Evolutionary conservation across 2,797 vertebrate species (phyloP).

Genomic region (Enteromius mattozi): DNA sequence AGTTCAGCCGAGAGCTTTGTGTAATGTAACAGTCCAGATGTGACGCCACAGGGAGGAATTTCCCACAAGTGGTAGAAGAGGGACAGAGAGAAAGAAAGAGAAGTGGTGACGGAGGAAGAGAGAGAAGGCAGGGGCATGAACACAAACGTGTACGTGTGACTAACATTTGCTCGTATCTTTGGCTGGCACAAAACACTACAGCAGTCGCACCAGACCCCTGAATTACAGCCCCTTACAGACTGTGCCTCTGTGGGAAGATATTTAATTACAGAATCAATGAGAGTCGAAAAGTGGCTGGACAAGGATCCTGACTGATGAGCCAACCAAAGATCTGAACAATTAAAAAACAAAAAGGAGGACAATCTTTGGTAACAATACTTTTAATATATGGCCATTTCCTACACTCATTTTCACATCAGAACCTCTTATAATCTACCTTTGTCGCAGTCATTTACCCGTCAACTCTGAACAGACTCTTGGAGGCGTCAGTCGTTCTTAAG

Average conservation of each 20-base stretch:
- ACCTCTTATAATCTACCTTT: neutral
- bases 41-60: slow-evolving; percentile 5
- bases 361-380: neutral
- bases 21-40: slow-evolving; percentile 9
- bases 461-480: neutral
- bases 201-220: neutral
- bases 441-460: neutral
- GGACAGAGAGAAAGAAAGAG: neutral
- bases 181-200: neutral
- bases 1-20: neutral
- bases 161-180: neutral
- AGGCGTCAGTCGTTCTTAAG: neutral
- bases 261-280: slow-evolving; percentile 6
- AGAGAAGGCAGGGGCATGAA: neutral
- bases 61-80: neutral
- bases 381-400: neutral
- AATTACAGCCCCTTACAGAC: neutral
- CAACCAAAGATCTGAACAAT: neutral
- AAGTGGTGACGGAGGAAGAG: neutral
- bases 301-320: neutral
- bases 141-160: neutral
- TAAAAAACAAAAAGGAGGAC: neutral
- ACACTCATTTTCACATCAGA: too few species aligned
- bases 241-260: neutral
- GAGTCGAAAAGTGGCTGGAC: neutral